phyloP scores from a whole-genome alignment of 1,140 invertebrate species.

The Heliconius hermathena region DNA sequence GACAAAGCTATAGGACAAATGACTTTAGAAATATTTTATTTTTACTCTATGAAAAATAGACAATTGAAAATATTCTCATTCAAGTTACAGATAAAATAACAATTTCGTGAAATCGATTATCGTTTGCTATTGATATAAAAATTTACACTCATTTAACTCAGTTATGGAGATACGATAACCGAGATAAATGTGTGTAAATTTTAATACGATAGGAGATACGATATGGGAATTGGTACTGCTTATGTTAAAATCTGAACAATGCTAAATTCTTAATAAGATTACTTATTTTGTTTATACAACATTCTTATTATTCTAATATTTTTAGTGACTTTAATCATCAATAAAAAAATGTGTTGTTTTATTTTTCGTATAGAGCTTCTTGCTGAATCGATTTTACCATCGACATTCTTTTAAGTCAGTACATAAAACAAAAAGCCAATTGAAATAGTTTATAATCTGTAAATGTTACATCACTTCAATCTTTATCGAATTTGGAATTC shows the following conservation, averaged over 20 bases:
- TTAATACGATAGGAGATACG: too few relatives aligned
- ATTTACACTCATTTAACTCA: not conserved
- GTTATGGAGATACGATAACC: not conserved
- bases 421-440: not conserved
- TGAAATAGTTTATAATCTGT: not conserved
- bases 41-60: slow-evolving; percentile 6
- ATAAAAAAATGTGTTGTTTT: too few relatives aligned
- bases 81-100: not conserved
- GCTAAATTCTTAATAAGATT: too few relatives aligned
- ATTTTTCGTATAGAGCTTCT: too few relatives aligned
- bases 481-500: slow-evolving; percentile 43
- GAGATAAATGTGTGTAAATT: too few relatives aligned
- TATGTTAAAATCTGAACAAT: too few relatives aligned
- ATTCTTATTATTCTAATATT: too few relatives aligned
- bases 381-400: not conserved
- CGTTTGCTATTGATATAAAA: not conserved
- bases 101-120: not conserved
- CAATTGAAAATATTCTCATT: not conserved
- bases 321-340: too few relatives aligned
- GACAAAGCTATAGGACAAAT: slow-evolving; percentile 2
- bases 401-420: not conserved
- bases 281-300: too few relatives aligned
- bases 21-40: slow-evolving; percentile 4
- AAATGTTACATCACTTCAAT: slow-evolving; percentile 54
- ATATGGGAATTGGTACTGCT: too few relatives aligned